phyloP scores from a whole-genome alignment of 2,797 vertebrate genomes.

The Psittacula derbiana region DNA sequence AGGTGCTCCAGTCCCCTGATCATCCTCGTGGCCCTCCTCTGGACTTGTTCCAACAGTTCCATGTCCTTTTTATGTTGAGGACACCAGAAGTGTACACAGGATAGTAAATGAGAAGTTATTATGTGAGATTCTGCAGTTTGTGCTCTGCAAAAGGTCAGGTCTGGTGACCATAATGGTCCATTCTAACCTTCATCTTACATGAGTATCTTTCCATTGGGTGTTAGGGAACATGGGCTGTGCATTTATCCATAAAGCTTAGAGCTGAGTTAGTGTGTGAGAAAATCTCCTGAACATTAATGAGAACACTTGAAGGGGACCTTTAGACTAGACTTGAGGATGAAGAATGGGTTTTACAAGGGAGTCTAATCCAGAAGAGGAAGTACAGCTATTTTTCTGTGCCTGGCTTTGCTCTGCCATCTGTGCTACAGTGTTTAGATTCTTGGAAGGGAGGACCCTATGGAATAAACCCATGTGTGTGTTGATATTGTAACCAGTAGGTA shows the following conservation, averaged over 20 bases:
- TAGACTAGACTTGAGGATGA: background rate
- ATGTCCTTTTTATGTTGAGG: background rate
- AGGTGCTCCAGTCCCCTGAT: background rate
- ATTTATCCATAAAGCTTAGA: background rate
- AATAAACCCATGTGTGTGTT: background rate
- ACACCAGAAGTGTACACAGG: background rate
- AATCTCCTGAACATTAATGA: background rate
- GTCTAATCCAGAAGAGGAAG: background rate
- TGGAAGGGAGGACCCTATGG: background rate
- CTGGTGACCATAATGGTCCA: background rate
- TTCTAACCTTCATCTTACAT: background rate
- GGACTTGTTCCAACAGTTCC: background rate
- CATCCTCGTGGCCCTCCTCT: background rate
- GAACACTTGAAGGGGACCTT: background rate
- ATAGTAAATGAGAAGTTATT: background rate
- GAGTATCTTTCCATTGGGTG: background rate
- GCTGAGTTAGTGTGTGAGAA: background rate
- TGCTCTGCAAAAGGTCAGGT: background rate
- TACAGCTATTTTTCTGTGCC: background rate
- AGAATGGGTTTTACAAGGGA: background rate
- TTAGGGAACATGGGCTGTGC: background rate
- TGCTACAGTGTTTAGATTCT: background rate
- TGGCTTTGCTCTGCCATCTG: background rate
- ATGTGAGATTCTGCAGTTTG: background rate
- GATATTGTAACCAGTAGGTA: background rate